A percentile compares a stretch with the other conserved stretches of the same genome.
These are phyloP conservation scores for Delia radicum DNA, from an alignment of 1,140 invertebrate species.

Conservation along the genomic window DNA sequence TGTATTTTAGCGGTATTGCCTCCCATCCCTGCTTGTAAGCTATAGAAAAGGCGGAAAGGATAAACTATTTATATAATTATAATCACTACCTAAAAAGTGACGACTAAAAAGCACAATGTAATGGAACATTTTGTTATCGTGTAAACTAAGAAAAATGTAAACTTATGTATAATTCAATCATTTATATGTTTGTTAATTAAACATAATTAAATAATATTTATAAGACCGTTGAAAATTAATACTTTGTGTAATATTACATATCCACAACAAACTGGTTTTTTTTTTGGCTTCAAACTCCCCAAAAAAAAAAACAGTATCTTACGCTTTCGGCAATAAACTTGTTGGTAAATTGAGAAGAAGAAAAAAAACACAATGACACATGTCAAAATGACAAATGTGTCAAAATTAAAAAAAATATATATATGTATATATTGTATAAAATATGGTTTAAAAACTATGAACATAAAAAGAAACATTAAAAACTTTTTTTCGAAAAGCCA, in stretches of 20 bases:
- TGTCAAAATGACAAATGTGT: slow-evolving; percentile 4
- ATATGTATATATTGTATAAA: not conserved
- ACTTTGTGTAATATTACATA: not conserved
- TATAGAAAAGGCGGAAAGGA: too few relatives aligned
- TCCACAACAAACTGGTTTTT: not conserved
- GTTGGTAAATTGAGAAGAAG: not conserved
- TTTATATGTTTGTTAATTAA: not conserved
- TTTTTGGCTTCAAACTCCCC: not conserved
- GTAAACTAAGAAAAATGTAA: too few relatives aligned
- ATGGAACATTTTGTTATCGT: too few relatives aligned
- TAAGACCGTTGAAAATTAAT: not conserved
- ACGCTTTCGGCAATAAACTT: not conserved
- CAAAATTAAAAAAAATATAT: too few relatives aligned
- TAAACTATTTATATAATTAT: too few relatives aligned
- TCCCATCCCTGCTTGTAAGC: too few relatives aligned
- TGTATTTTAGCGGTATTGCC: too few relatives aligned
- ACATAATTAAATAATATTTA: not conserved
- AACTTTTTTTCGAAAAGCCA: too few relatives aligned
- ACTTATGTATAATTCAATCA: too few relatives aligned
- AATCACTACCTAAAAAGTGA: too few relatives aligned
- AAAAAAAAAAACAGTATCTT: not conserved
- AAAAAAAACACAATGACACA: not conserved
- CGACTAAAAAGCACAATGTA: too few relatives aligned
- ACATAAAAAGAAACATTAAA: too few relatives aligned
- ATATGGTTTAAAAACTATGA: not conserved